These are phyloP conservation scores for Zygogramma bicolorata DNA, from an alignment of 2,888 invertebrate species.

Conservation along the genomic window DNA sequence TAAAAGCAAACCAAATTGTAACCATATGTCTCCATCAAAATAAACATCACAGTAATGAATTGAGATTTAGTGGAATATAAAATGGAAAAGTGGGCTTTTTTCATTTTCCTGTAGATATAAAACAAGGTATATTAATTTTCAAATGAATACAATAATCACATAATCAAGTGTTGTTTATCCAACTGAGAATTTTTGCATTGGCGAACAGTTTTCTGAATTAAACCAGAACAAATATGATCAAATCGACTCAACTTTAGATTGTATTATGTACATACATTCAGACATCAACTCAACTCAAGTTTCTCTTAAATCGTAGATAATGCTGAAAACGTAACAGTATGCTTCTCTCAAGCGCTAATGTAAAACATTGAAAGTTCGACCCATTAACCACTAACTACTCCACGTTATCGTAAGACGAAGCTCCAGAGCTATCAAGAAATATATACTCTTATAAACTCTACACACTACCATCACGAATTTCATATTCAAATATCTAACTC, in stretches of 20 bases:
- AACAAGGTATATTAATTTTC: no score
- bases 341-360: background rate
- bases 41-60: no score
- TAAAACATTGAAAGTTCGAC: background rate
- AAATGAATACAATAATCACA: no score
- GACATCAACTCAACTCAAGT: background rate
- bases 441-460: slow-evolving; percentile 32
- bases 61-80: no score
- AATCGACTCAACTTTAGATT: background rate
- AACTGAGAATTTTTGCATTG: no score
- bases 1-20: no score
- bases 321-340: background rate
- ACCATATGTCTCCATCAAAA: no score
- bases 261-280: background rate
- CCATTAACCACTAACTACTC: background rate
- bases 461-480: slow-evolving; percentile 34
- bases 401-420: slow-evolving; percentile 18
- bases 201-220: no score
- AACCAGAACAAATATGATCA: no score
- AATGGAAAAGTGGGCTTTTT: no score
- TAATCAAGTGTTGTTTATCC: no score
- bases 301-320: background rate
- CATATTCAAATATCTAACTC: slow-evolving; percentile 35
- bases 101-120: no score
- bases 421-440: slow-evolving; percentile 27